Evolutionary conservation across 2,888 invertebrate genomes (phyloP).

Genomic region (Teleiodes luculella): DNA sequence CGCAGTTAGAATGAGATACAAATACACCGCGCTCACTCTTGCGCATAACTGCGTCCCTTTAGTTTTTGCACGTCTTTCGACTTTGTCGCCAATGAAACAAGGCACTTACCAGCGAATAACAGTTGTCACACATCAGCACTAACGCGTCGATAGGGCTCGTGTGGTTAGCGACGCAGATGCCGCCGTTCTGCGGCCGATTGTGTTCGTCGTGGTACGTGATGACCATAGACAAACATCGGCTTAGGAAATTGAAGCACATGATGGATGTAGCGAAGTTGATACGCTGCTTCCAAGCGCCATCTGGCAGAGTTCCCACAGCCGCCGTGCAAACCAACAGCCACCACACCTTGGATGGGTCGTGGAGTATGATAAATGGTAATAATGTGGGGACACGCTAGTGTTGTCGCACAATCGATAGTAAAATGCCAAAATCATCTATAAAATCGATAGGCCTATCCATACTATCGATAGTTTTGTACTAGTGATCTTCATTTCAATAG

Average conservation of each 20-base stretch:
- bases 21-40: too few species aligned
- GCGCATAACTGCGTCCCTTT: too few species aligned
- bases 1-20: too few species aligned
- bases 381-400: too few species aligned
- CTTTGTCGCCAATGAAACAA: too few species aligned
- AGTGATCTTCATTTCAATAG: too few species aligned
- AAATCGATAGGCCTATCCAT: too few species aligned
- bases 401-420: too few species aligned
- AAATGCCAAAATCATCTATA: too few species aligned
- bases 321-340: slow-evolving; percentile 93
- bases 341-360: slow-evolving; percentile 82
- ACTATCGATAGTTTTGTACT: too few species aligned
- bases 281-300: slow-evolving; percentile 86
- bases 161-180: slow-evolving; percentile 99
- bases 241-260: slow-evolving; percentile 95
- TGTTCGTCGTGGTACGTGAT: slow-evolving; percentile 92
- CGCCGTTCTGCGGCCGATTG: slow-evolving; percentile 88
- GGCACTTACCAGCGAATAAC: slow-evolving; percentile 95
- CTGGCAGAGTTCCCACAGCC: slow-evolving; percentile 89
- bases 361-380: too few species aligned
- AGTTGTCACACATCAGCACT: slow-evolving; percentile 97
- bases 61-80: too few species aligned
- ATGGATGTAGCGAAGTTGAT: slow-evolving; percentile 89
- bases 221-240: slow-evolving; percentile 93
- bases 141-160: slow-evolving; percentile 99